Conservation (phyloP, 2,113 vertebrate species). For the Upupa epops region DNA sequence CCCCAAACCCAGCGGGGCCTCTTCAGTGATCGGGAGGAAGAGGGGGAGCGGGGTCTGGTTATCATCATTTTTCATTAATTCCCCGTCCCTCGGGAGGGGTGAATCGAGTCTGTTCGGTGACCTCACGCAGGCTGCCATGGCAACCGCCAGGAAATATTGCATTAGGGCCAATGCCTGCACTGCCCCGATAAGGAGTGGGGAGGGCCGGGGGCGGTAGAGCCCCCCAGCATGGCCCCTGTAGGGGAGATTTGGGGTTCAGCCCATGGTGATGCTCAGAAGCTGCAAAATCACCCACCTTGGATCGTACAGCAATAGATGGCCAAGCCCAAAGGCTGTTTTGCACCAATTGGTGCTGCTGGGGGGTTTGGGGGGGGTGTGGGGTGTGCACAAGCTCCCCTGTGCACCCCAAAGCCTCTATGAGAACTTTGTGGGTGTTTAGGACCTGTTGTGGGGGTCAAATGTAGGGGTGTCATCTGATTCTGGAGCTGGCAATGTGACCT, state of each 20-base stretch:
- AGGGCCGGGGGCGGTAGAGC: background rate
- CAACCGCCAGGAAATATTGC: slow-evolving; percentile 64
- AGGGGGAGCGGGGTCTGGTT: slow-evolving; percentile 42
- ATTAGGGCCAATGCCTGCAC: slow-evolving; percentile 46
- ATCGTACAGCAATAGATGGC: background rate
- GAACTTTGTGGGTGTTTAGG: too few species aligned
- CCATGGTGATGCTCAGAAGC: background rate
- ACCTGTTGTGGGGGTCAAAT: rapidly evolving
- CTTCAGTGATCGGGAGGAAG: background rate
- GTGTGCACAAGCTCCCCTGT: too few species aligned
- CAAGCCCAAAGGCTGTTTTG: background rate
- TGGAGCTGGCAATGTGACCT: background rate
- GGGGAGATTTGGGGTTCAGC: background rate
- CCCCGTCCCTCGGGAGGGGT: slow-evolving; percentile 48
- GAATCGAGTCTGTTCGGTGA: slow-evolving; percentile 70
- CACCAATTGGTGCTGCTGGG: background rate
- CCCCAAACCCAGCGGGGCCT: background rate
- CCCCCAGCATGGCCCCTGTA: background rate
- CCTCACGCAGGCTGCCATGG: slow-evolving; percentile 63
- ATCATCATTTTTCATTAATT: slow-evolving; percentile 64
- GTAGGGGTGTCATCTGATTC: background rate
- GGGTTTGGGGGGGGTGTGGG: background rate
- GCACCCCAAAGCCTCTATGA: background rate
- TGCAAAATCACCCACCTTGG: background rate
- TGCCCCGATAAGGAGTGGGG: background rate